These are phyloP conservation scores for Fregetta grallaria DNA, from an alignment of 2,113 vertebrate species.

Conservation along the genomic window DNA sequence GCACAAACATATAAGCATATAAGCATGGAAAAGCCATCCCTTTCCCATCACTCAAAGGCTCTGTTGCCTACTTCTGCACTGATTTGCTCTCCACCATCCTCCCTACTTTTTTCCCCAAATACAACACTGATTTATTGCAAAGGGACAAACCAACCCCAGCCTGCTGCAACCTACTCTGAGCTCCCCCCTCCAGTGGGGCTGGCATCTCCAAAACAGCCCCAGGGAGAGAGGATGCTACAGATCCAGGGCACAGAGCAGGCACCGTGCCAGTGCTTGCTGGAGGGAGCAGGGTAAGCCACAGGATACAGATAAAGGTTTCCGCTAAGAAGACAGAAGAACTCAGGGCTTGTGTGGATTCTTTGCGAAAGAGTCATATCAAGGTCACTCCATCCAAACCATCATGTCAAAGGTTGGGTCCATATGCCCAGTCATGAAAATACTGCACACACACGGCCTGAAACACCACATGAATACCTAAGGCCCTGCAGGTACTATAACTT, in stretches of 20 bases:
- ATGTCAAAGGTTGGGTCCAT: neutral
- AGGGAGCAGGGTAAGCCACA: neutral
- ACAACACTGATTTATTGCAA: neutral
- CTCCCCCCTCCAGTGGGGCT: neutral
- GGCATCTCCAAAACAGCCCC: neutral
- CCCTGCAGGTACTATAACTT: neutral
- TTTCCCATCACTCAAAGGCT: neutral
- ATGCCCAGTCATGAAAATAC: neutral
- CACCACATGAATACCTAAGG: neutral
- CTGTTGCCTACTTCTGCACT: neutral
- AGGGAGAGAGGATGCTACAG: neutral
- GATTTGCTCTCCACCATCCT: neutral
- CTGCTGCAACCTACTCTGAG: rapidly evolving
- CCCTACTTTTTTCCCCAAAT: neutral
- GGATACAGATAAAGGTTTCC: neutral
- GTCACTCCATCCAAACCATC: neutral
- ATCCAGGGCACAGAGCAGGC: neutral
- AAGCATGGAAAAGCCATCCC: neutral
- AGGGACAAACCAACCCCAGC: neutral
- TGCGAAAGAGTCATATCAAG: neutral
- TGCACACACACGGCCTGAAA: neutral
- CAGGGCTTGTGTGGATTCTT: neutral
- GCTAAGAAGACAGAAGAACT: neutral
- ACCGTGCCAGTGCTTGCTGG: rapidly evolving
- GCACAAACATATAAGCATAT: neutral